These are phyloP conservation scores for Epistrophe grossulariae DNA, from an alignment of 2,888 invertebrate genomes.

Conservation along the genomic window DNA sequence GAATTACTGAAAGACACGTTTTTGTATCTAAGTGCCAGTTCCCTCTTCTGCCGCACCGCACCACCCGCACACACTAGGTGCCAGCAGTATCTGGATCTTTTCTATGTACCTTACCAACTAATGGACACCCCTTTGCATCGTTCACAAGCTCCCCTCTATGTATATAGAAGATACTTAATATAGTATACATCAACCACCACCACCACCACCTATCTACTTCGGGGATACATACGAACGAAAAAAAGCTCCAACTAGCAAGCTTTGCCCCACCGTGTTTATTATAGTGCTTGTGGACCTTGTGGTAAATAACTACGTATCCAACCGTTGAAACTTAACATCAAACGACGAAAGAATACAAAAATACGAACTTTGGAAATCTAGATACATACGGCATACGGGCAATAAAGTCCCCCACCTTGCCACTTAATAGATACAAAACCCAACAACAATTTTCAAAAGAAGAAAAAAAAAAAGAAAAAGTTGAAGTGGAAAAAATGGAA, in stretches of 20 bases:
- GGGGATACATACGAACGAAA: conserved; percentile 44
- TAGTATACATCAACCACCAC: conserved; percentile 1
- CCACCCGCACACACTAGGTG: background rate
- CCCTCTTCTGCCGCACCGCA: conserved; percentile 31
- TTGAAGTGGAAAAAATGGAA: conserved; percentile 39
- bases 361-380: conserved; percentile 64
- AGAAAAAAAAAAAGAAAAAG: conserved; percentile 39
- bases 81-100: conserved; percentile 49
- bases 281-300: conserved; percentile 11
- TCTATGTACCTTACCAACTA: conserved; percentile 72
- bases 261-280: conserved; percentile 59
- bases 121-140: conserved; percentile 66
- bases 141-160: conserved; percentile 43
- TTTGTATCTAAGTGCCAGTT: conserved; percentile 73
- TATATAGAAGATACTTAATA: conserved; percentile 5
- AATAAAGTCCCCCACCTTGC: conserved; percentile 67
- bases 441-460: conserved; percentile 16
- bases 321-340: conserved; percentile 62
- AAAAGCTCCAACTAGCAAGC: conserved; percentile 64
- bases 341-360: conserved; percentile 46
- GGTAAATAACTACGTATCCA: conserved; percentile 65
- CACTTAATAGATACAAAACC: conserved; percentile 70
- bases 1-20: conserved; percentile 54
- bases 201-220: background rate
- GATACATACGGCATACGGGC: conserved; percentile 58